These are phyloP conservation scores for Erythrolamprus reginae DNA, from an alignment of 2,113 vertebrate genomes.

Conservation along the genomic window DNA sequence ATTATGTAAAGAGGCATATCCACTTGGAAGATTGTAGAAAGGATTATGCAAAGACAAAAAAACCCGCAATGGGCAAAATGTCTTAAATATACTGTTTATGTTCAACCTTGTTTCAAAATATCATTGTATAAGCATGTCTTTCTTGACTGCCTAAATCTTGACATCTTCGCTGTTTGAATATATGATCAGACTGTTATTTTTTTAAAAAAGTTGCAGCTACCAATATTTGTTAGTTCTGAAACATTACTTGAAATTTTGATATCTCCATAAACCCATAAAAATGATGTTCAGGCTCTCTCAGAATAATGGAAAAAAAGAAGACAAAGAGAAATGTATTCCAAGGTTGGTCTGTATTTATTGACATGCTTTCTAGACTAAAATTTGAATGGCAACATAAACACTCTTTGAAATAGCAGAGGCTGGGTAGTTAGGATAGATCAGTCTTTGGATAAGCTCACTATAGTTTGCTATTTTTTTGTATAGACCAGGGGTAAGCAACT, in stretches of 20 bases:
- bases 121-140: constrained; percentile 62
- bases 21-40: rapidly evolving
- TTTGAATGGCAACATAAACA: constrained; percentile 49
- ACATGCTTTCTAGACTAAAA: constrained; percentile 47
- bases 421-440: constrained; percentile 64
- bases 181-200: constrained; percentile 67
- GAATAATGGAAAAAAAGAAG: constrained; percentile 47
- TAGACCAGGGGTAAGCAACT: constrained; percentile 9
- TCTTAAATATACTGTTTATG: constrained; percentile 50
- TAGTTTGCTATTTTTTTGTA: constrained; percentile 57
- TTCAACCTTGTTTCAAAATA: constrained; percentile 60
- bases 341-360: constrained; percentile 56
- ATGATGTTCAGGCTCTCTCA: constrained; percentile 37
- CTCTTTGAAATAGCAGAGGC: constrained; percentile 35
- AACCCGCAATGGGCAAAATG: constrained; percentile 14
- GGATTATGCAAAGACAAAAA: constrained; percentile 25
- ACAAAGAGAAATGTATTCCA: constrained; percentile 51
- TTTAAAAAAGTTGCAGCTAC: constrained; percentile 50
- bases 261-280: constrained; percentile 65
- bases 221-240: constrained; percentile 64
- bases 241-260: constrained; percentile 60
- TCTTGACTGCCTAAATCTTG: constrained; percentile 64
- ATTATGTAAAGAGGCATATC: not conserved
- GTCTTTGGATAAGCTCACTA: constrained; percentile 46
- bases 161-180: constrained; percentile 62